Conservation (phyloP, 2,797 vertebrate species). For the Gobionotothen gibberifrons region DNA sequence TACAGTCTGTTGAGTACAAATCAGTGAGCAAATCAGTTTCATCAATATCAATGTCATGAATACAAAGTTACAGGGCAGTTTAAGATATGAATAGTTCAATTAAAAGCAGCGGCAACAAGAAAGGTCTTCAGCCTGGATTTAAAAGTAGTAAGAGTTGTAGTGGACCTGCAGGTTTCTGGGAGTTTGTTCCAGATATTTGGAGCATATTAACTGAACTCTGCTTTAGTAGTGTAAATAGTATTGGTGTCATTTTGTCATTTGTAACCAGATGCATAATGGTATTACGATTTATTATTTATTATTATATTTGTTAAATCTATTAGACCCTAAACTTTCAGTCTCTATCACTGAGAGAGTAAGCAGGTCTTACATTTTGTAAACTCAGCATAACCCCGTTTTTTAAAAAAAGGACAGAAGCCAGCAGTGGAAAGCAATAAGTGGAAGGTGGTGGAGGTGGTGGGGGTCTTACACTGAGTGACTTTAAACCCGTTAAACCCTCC, state of each 20-base stretch:
- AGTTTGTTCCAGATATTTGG: too few relatives aligned
- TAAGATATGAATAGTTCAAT: too few relatives aligned
- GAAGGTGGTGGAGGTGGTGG: conserved; percentile 48
- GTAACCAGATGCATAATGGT: neutral
- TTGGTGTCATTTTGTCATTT: neutral
- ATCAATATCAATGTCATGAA: too few relatives aligned
- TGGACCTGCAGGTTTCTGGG: too few relatives aligned
- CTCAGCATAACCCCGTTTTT: conserved; percentile 3
- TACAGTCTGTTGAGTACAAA: too few relatives aligned
- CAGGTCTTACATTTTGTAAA: conserved; percentile 1
- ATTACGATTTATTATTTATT: neutral
- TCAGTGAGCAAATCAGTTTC: too few relatives aligned
- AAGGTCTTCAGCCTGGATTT: too few relatives aligned
- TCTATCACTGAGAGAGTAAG: too few relatives aligned
- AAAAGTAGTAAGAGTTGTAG: too few relatives aligned
- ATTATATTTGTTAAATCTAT: neutral
- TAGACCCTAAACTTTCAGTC: neutral
- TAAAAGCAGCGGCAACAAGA: too few relatives aligned
- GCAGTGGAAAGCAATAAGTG: conserved; percentile 52
- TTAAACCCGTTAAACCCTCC: conserved; percentile 84
- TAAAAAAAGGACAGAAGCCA: conserved; percentile 17
- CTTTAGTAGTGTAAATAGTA: neutral
- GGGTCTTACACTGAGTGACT: conserved; percentile 72
- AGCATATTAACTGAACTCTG: too few relatives aligned
- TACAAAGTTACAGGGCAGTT: too few relatives aligned